phyloP scores from a whole-genome alignment of 2,113 vertebrate species.

The Marcusenius ussheri region DNA sequence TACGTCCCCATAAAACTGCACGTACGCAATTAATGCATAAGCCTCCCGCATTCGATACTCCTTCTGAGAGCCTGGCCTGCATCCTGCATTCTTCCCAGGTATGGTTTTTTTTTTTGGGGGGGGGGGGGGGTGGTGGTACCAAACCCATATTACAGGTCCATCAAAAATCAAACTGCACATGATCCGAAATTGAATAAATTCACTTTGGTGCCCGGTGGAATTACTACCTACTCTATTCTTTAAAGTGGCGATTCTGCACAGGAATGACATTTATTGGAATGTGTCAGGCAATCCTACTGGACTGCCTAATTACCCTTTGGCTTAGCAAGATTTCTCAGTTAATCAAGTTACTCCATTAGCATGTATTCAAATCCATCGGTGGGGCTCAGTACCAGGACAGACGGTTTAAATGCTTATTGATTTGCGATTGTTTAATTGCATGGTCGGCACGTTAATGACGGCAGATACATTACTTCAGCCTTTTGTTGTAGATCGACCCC shows the following conservation, averaged over 20 bases:
- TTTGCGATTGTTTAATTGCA: neutral
- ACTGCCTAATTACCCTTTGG: neutral
- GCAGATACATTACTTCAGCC: neutral
- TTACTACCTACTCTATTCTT: neutral
- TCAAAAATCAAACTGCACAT: neutral
- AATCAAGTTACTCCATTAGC: constrained; percentile 5
- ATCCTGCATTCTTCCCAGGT: neutral
- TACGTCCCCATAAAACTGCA: constrained; percentile 26
- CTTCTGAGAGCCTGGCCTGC: neutral
- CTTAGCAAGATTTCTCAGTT: neutral
- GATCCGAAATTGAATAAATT: neutral
- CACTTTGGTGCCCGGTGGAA: neutral
- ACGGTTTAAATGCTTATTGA: neutral
- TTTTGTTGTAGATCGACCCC: neutral
- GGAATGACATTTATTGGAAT: neutral
- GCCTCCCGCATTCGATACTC: neutral
- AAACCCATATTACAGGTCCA: neutral
- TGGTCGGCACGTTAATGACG: neutral
- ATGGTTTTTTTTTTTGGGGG: neutral
- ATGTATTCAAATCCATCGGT: neutral
- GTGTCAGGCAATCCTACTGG: neutral
- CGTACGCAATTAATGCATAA: neutral
- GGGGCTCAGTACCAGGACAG: constrained; percentile 28
- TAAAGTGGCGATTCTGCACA: neutral
- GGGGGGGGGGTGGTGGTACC: neutral